These are phyloP conservation scores for Motacilla tschutschensis DNA, from an alignment of 2,113 vertebrate genomes.

Conservation along the genomic window DNA sequence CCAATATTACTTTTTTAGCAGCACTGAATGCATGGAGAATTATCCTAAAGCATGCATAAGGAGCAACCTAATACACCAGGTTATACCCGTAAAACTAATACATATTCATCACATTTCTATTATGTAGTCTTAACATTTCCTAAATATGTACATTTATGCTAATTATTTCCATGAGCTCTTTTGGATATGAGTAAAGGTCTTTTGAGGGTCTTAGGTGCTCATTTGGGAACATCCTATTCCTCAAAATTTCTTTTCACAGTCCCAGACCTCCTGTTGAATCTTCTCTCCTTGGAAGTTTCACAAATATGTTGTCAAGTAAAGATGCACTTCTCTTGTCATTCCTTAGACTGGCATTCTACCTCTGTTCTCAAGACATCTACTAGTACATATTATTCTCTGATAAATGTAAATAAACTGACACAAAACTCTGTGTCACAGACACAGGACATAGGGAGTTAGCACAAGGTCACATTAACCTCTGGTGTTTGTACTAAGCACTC, in stretches of 20 bases:
- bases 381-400: neutral
- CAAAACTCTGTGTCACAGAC: neutral
- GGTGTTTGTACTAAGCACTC: neutral
- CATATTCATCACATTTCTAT: neutral
- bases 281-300: neutral
- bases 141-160: too few relatives aligned
- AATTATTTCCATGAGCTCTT: neutral
- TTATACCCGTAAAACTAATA: neutral
- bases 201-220: neutral
- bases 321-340: neutral
- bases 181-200: neutral
- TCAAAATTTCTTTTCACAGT: neutral
- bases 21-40: accelerated
- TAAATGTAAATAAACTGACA: neutral
- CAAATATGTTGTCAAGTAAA: neutral
- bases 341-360: neutral
- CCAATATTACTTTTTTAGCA: neutral
- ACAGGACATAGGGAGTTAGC: neutral
- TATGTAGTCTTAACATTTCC: neutral
- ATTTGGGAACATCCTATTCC: neutral
- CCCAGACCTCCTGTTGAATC: neutral
- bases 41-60: neutral
- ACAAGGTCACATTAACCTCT: neutral
- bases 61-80: neutral
- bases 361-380: neutral